phyloP scores from a whole-genome alignment of 2,797 vertebrate species.

The Sebastes iracundus region DNA sequence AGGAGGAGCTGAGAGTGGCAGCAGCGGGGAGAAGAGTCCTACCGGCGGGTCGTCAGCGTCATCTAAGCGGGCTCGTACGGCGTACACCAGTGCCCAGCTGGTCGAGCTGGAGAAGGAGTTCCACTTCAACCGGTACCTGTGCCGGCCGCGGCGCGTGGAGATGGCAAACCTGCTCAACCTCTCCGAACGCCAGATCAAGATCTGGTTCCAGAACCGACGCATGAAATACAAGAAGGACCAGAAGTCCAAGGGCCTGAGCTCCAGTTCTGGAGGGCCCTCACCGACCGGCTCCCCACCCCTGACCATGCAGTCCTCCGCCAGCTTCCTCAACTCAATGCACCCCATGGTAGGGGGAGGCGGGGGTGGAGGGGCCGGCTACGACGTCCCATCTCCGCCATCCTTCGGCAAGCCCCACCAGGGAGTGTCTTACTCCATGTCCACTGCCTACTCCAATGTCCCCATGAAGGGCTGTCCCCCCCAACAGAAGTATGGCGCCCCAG shows the following conservation, averaged over 20 bases:
- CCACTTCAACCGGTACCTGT: conserved; percentile 98
- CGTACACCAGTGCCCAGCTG: conserved; percentile 97
- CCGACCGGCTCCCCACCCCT: conserved; percentile 94
- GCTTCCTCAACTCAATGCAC: conserved; percentile 95
- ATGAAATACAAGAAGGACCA: conserved; percentile 99
- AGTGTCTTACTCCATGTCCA: conserved; percentile 91
- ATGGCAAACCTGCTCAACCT: conserved; percentile 98
- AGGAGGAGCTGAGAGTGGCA: conserved; percentile 85
- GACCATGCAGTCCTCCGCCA: conserved; percentile 92
- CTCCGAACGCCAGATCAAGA: conserved; percentile 98
- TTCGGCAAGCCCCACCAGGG: conserved; percentile 95
- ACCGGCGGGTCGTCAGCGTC: conserved; percentile 88
- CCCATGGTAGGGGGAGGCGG: conserved; percentile 86
- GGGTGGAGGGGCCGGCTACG: conserved; percentile 82
- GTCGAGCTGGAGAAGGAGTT: conserved; percentile 93
- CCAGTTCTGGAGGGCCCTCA: conserved; percentile 93
- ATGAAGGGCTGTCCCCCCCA: conserved; percentile 93
- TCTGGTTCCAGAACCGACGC: conserved; percentile 98
- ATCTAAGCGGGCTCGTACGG: conserved; percentile 95
- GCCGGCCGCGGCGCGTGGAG: conserved; percentile 94
- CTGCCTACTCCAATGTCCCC: conserved; percentile 89
- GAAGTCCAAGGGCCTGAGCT: conserved; percentile 95
- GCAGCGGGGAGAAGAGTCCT: conserved; percentile 94
- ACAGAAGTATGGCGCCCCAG: conserved; percentile 90
- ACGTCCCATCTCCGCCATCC: conserved; percentile 92